Percentiles rank a stretch among this genome's conserved stretches.
These are phyloP conservation scores for Cyclura pinguis DNA, from an alignment of 2,797 vertebrate genomes.

Conservation along the genomic window DNA sequence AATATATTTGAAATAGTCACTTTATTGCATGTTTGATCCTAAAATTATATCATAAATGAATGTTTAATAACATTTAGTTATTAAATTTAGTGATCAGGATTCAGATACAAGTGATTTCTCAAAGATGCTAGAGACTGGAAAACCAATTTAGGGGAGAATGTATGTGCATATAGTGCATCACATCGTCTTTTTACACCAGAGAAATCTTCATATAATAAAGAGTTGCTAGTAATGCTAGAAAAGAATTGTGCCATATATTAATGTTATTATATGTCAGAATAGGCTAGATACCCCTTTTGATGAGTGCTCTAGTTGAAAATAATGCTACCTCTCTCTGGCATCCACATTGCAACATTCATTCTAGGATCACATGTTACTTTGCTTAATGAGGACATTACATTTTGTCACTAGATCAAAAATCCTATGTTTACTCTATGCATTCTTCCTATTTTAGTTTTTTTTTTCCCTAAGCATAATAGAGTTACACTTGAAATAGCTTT, in stretches of 20 bases:
- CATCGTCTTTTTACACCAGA: conserved; percentile 18
- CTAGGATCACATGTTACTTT: conserved; percentile 52
- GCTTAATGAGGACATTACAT: conserved; percentile 52
- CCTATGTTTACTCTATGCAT: conserved; percentile 53
- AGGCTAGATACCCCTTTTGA: conserved; percentile 29
- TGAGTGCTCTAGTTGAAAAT: conserved; percentile 52
- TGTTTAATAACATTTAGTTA: not conserved
- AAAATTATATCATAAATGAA: not conserved
- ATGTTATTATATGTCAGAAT: conserved; percentile 50
- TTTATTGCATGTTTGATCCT: not conserved
- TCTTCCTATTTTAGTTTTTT: conserved; percentile 30
- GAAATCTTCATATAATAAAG: conserved; percentile 31
- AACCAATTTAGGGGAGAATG: not conserved
- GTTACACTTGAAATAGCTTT: conserved; percentile 64
- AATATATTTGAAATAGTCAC: not conserved
- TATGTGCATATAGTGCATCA: not conserved
- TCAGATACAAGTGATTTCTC: not conserved
- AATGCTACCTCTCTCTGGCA: conserved; percentile 50
- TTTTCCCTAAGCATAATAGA: conserved; percentile 41
- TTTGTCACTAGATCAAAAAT: conserved; percentile 62
- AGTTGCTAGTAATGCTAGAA: conserved; percentile 51
- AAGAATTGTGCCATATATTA: conserved; percentile 58
- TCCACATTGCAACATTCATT: conserved; percentile 64
- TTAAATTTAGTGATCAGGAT: not conserved
- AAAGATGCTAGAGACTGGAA: not conserved